Conservation (phyloP, 2,888 invertebrate genomes). For the Conops quadrifasciatus region DNA sequence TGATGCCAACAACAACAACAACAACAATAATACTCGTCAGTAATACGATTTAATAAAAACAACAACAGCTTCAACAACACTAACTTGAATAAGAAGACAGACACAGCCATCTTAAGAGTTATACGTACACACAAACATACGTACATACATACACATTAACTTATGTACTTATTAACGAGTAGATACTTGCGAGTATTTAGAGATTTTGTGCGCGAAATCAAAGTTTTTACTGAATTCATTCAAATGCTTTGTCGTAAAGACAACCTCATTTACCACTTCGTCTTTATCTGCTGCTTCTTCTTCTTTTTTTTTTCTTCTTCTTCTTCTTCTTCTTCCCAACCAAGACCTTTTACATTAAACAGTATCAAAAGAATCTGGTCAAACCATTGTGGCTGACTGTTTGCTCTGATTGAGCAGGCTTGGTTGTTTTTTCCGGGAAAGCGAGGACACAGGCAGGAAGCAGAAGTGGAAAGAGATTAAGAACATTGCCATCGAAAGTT, state of each 20-base stretch:
- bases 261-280: neutral
- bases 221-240: slow-evolving; percentile 53
- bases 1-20: too few relatives aligned
- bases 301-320: neutral
- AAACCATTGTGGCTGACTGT: too few relatives aligned
- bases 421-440: neutral
- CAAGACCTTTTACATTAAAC: neutral
- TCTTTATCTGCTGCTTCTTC: neutral
- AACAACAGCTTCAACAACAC: too few relatives aligned
- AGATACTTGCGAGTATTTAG: slow-evolving; percentile 52
- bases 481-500: neutral
- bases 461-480: too few relatives aligned
- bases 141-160: neutral
- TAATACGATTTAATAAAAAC: too few relatives aligned
- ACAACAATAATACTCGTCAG: too few relatives aligned
- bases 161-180: neutral
- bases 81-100: too few relatives aligned
- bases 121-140: slow-evolving; percentile 2
- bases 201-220: slow-evolving; percentile 57
- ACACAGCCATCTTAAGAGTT: too few relatives aligned
- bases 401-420: neutral
- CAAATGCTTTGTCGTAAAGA: slow-evolving; percentile 40
- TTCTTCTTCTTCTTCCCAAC: neutral
- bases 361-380: neutral
- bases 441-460: neutral